A percentile compares a stretch with the other conserved stretches of the same genome.
Evolutionary conservation across 2,797 vertebrate species (phyloP).

Genomic region (Linurgus olivaceus): DNA sequence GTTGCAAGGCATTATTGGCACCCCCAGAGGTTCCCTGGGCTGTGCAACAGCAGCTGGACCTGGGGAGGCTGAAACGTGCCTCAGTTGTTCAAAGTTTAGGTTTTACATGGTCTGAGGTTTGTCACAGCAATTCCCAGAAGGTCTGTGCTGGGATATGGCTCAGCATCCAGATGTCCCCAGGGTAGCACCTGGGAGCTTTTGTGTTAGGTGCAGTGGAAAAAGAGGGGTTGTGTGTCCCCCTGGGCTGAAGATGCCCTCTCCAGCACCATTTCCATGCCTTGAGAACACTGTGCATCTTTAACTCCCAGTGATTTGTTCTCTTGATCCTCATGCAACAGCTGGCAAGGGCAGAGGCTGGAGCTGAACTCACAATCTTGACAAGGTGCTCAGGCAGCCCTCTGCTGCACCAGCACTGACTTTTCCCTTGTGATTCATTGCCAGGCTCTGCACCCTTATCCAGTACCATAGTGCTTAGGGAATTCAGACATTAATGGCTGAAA

Average conservation of each 20-base stretch:
- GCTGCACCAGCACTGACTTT: neutral
- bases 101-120: neutral
- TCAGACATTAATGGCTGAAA: neutral
- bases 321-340: neutral
- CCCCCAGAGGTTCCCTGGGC: neutral
- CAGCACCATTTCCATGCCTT: neutral
- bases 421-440: neutral
- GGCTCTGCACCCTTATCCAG: neutral
- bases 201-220: neutral
- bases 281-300: neutral
- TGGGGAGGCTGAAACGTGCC: neutral
- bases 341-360: neutral
- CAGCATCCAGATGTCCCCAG: neutral
- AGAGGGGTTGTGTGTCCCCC: neutral
- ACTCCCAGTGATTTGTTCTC: neutral
- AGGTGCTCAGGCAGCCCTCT: neutral
- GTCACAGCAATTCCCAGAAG: fast-evolving
- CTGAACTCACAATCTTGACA: fast-evolving
- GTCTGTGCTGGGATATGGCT: neutral
- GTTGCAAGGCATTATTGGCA: neutral
- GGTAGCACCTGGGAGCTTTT: neutral
- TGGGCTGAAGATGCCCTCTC: neutral
- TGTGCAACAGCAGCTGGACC: neutral
- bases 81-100: neutral
- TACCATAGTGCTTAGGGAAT: neutral